Base-by-base conservation (phyloP, 2,888 invertebrate genomes). In the Heliothis peltigera region DNA sequence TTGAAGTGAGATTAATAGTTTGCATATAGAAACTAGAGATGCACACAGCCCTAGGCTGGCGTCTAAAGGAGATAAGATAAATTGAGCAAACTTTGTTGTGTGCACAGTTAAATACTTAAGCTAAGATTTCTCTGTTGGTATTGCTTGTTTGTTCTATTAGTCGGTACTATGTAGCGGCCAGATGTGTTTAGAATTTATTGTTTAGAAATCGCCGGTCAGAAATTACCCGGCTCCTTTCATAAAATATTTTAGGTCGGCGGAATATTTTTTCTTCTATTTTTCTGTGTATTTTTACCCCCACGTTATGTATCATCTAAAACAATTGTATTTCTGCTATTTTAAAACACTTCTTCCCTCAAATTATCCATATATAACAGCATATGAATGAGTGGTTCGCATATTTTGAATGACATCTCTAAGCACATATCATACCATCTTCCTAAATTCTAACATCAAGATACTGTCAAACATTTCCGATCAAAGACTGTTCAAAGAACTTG, bases 61-160 rank as follows among this genome's bases (percentile, higher is more conserved):
- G n/a, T 46, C 17, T 51, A 54, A 25, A 32, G 46, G 43, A 56
- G 67, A 71, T 71, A 69, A 77, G 64, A 77, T 69, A 63, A 55
- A 76, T 63, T 58, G 43, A 63, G 42, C 54, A 76, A 69, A 76
- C 61, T 63, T 42, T 47, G 39, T 28, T 65, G 28, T 22, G 55
- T 60, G 66, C 51, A 58, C 57, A 61, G 60, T 66, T 64, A 71
- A 71, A 58, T 62, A 46, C 63, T 64, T 64, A 46, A 62, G 49
- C 51, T 58, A 66, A 68, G 35, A 65, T 21, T 28, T 44, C 51
- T 21, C 49, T 25, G 42, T 61, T 58, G 49, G 55, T 43, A 52
- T 21, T 56, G 15, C 44, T 51, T 79, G 63, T 79, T 79, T 59
- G 22, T 46, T 52, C 7, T 32, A 17, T 44, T 25, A 32, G 28